A percentile compares a stretch with the other conserved stretches of the same genome.
Evolutionary conservation across 30 jellyfish, hydroid and myxozoan species (phyloP).

Genomic region (Morbakka virulenta): DNA sequence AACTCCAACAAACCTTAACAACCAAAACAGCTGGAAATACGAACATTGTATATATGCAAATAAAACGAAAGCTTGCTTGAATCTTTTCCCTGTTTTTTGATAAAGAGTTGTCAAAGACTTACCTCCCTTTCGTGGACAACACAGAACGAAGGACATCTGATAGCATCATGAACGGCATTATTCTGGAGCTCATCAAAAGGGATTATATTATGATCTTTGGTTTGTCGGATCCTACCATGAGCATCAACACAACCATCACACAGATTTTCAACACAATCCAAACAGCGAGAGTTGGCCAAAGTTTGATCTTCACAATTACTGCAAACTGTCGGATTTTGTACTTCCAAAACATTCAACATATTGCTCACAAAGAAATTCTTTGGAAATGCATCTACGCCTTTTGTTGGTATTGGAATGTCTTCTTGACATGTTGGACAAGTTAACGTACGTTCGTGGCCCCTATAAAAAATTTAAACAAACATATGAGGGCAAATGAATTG

Average conservation of each 20-base stretch:
- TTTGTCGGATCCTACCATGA: slow-evolving; percentile 94
- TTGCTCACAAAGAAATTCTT: slow-evolving; percentile 79
- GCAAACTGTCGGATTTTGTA: slow-evolving; percentile 87
- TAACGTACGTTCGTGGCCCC: slow-evolving; percentile 69
- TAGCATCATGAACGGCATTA: slow-evolving; percentile 89
- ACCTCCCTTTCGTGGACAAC: slow-evolving; percentile 94
- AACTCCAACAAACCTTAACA: too few species aligned
- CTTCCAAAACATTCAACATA: slow-evolving; percentile 81
- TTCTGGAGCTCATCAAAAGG: slow-evolving; percentile 97
- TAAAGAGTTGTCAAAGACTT: not conserved
- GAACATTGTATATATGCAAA: too few species aligned
- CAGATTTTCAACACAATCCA: slow-evolving; percentile 93
- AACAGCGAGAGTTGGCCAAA: slow-evolving; percentile 92
- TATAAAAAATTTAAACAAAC: not conserved
- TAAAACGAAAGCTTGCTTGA: too few species aligned
- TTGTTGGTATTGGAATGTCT: slow-evolving; percentile 83
- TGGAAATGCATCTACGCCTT: slow-evolving; percentile 95
- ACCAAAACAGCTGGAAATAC: too few species aligned
- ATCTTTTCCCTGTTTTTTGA: too few species aligned
- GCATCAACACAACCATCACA: slow-evolving; percentile 95
- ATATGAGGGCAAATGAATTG: too few species aligned
- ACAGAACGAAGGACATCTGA: slow-evolving; percentile 96
- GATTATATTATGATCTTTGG: slow-evolving; percentile 84
- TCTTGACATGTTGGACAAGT: slow-evolving; percentile 82
- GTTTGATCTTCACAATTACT: slow-evolving; percentile 93